These are phyloP conservation scores for Cheilosia variabilis DNA, from an alignment of 2,888 invertebrate species.

Conservation along the genomic window DNA sequence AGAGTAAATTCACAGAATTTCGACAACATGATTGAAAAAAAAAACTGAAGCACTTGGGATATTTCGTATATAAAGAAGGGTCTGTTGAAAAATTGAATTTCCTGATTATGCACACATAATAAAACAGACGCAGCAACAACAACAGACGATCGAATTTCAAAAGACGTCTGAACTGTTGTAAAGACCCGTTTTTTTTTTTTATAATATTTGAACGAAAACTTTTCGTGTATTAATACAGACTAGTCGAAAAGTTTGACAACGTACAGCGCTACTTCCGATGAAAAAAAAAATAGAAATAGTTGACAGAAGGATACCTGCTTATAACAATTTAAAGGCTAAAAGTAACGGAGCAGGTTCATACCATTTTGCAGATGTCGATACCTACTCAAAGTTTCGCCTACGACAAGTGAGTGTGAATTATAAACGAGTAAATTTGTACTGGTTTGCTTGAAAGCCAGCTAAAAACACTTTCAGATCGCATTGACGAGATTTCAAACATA, in stretches of 20 bases:
- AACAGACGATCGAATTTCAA: conserved; percentile 63
- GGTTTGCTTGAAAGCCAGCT: too few species aligned
- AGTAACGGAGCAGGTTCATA: too few species aligned
- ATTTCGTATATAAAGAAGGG: conserved; percentile 25
- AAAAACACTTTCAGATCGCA: too few species aligned
- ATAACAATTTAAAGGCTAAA: too few species aligned
- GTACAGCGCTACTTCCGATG: neutral
- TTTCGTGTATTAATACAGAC: conserved; percentile 4
- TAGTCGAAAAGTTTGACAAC: neutral
- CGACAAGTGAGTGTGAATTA: too few species aligned
- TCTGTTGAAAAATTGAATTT: conserved; percentile 54
- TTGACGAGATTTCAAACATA: too few species aligned
- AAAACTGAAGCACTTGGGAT: neutral
- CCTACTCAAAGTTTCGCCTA: too few species aligned
- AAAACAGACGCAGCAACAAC: conserved; percentile 20
- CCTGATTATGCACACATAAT: conserved; percentile 60
- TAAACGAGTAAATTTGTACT: too few species aligned
- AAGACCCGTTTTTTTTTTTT: neutral
- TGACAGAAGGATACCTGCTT: too few species aligned
- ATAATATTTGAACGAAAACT: neutral
- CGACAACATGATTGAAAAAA: conserved; percentile 49
- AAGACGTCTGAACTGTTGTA: conserved; percentile 38
- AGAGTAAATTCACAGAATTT: conserved; percentile 57
- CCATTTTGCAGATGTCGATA: too few species aligned
- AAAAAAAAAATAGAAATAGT: too few species aligned